Conservation (phyloP, 1,140 invertebrate species). For the Diabrotica virgifera region DNA sequence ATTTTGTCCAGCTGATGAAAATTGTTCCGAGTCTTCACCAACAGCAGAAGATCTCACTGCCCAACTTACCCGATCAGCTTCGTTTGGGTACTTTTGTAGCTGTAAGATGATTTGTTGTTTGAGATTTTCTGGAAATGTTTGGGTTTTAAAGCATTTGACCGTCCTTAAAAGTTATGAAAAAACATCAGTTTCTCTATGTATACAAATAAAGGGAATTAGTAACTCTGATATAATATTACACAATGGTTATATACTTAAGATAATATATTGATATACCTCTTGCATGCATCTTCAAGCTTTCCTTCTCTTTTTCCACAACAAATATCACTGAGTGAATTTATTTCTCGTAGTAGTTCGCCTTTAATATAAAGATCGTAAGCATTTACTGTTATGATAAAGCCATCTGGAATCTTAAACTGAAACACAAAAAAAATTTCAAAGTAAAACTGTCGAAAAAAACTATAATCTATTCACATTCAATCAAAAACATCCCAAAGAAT, state of each 20-base stretch:
- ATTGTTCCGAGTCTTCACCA: conserved; percentile 73
- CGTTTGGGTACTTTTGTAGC: conserved; percentile 17
- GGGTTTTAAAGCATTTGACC: too few species aligned
- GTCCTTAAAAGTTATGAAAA: not conserved
- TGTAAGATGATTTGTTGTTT: conserved; percentile 6
- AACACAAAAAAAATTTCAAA: conserved; percentile 5
- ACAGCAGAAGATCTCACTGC: conserved; percentile 37
- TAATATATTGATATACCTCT: conserved; percentile 21
- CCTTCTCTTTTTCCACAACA: conserved; percentile 32
- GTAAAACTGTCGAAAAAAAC: too few species aligned
- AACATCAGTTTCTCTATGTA: too few species aligned
- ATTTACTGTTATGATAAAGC: conserved; percentile 37
- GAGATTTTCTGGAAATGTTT: too few species aligned
- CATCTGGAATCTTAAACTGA: conserved; percentile 35
- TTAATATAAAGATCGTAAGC: conserved; percentile 33
- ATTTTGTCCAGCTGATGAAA: conserved; percentile 84
- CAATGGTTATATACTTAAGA: too few species aligned
- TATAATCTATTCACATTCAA: too few species aligned
- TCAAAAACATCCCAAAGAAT: too few species aligned
- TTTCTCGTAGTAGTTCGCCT: conserved; percentile 32
- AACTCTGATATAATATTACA: too few species aligned
- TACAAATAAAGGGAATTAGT: too few species aligned
- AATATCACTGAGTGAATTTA: conserved; percentile 37
- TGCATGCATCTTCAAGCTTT: conserved; percentile 37
- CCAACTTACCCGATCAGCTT: conserved; percentile 26